phyloP scores from a whole-genome alignment of 2,888 invertebrate species.

The Cephus pulcher region DNA sequence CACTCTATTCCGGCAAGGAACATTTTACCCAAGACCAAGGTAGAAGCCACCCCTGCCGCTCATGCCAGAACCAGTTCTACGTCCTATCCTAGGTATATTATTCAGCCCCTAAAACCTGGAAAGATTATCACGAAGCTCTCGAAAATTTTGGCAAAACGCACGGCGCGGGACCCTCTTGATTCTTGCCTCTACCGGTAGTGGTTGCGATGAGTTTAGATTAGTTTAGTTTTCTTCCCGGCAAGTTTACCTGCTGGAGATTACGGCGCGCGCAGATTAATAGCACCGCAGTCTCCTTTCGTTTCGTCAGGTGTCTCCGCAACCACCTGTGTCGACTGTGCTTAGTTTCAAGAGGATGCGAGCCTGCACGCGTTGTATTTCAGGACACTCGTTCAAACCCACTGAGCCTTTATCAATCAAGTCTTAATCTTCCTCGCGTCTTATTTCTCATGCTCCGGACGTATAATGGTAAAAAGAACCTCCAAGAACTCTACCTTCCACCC shows the following conservation, averaged over 20 bases:
- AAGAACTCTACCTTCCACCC: background rate
- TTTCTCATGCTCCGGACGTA: background rate
- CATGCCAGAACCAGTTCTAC: background rate
- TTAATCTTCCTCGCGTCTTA: background rate
- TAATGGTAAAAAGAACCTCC: background rate
- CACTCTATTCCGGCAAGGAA: background rate
- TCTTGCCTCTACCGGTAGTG: constrained; percentile 35
- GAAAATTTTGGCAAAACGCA: constrained; percentile 6
- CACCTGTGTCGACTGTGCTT: background rate
- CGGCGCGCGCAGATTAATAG: constrained; percentile 57
- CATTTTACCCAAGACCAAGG: background rate
- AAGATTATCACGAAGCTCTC: background rate
- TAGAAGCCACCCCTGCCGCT: background rate
- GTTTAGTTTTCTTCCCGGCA: constrained; percentile 61
- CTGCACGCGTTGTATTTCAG: background rate
- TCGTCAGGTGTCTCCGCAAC: constrained; percentile 42
- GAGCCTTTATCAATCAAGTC: background rate
- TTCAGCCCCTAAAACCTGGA: background rate
- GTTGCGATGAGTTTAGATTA: constrained; percentile 61
- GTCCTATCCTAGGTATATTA: background rate
- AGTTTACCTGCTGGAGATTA: constrained; percentile 58
- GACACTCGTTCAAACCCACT: background rate
- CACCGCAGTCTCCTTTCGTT: constrained; percentile 57
- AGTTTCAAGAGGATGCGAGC: background rate
- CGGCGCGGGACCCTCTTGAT: constrained; percentile 22